Base-by-base conservation (phyloP, 2,888 invertebrate species). In the Plagiodera versicolora region DNA sequence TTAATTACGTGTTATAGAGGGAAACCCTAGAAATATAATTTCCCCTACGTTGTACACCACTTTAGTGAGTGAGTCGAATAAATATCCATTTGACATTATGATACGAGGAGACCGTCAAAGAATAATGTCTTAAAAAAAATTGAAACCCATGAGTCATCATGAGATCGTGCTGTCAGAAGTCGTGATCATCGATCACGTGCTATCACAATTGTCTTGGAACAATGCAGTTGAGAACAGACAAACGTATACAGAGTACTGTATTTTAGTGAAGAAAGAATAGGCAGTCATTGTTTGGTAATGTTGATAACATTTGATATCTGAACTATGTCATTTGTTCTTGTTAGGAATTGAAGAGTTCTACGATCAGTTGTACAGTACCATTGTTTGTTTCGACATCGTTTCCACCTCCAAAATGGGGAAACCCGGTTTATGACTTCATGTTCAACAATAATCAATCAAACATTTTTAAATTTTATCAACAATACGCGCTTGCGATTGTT, bases 1-100 rank as follows among this genome's bases (percentile, higher is more conserved):
- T 58, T 48, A 59, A 59, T 59, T 53, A 59, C 49, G 47, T 49
- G 10, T 17, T 20, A 51, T 52, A 39, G 49, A 39, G 54, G 39
- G 59, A 59, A 59, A 32, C 59, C 59, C 52, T 59, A 49, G n/a
- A 54, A 59, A 49, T 28, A 48, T 39, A 35, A 24, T 24, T 24
- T 24, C 24, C 24, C 24, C 24, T 24, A n/a, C n/a, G n/a, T n/a
- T n/a, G n/a, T n/a, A n/a, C n/a, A n/a, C n/a, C n/a, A n/a, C n/a
- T n/a, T n/a, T n/a, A n/a, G n/a, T n/a, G n/a, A n/a, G n/a, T n/a
- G n/a, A n/a, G n/a, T n/a, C n/a, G n/a, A n/a, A n/a, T n/a, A n/a
- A n/a, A n/a, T n/a, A n/a, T n/a, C 10, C 50, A 32, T 16, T 24
- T n/a, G 19, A 18, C 47, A 32, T 46, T 52, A 35, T 52, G 44